Evolutionary conservation across 2,888 invertebrate species (phyloP).

Genomic region (Pyrrhia umbra): DNA sequence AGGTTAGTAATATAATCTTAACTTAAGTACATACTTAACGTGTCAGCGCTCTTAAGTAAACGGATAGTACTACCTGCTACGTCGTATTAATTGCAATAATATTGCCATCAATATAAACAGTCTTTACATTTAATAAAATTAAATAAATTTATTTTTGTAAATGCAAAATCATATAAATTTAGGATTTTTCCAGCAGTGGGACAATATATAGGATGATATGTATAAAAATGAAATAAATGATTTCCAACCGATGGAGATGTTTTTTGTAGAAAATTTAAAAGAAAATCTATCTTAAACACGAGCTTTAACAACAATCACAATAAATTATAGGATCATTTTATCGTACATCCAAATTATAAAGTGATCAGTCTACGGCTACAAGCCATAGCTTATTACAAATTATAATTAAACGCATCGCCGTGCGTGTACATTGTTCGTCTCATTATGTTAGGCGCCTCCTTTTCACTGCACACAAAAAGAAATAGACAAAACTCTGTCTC

Average conservation of each 20-base stretch:
- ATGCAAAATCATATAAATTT: too few relatives aligned
- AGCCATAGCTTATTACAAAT: conserved; percentile 56
- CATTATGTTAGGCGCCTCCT: conserved; percentile 62
- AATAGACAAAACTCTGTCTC: conserved; percentile 23
- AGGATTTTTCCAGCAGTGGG: too few relatives aligned
- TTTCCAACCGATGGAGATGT: too few relatives aligned
- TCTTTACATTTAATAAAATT: conserved; percentile 10
- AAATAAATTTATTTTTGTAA: conserved; percentile 35
- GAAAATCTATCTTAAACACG: too few relatives aligned
- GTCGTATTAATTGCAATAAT: conserved; percentile 43
- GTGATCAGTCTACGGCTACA: conserved; percentile 40
- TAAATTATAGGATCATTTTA: conserved; percentile 13
- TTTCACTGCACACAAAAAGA: conserved; percentile 54
- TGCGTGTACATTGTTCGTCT: conserved; percentile 47
- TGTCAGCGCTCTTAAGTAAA: conserved; percentile 24
- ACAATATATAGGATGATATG: too few relatives aligned
- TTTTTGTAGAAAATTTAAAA: too few relatives aligned
- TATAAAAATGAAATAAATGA: too few relatives aligned
- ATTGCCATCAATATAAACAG: conserved; percentile 34
- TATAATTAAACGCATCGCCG: conserved; percentile 54
- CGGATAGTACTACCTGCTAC: conserved; percentile 3
- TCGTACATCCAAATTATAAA: conserved; percentile 45
- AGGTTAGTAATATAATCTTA: conserved; percentile 25
- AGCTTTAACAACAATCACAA: background rate
- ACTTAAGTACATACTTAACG: conserved; percentile 20